Percentiles rank a stretch among this genome's conserved stretches.
Evolutionary conservation across 2,113 vertebrate species (phyloP).

Genomic region (Dicrurus megarhynchus): DNA sequence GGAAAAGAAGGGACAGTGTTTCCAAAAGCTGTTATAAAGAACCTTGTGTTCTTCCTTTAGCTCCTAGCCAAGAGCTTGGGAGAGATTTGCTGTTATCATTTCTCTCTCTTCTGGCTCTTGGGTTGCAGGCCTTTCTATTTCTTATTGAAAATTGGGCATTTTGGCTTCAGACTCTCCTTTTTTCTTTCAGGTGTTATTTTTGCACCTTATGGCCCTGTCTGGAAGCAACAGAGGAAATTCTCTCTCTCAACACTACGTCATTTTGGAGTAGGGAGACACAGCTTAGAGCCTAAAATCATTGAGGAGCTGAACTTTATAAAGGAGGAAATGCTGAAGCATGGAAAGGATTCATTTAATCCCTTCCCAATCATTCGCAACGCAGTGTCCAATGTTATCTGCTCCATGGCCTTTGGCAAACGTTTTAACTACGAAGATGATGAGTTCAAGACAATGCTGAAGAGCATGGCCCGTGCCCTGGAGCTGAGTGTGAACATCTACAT

Average conservation of each 20-base stretch:
- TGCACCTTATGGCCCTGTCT: slow-evolving; percentile 87
- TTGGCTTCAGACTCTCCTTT: neutral
- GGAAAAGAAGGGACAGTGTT: neutral
- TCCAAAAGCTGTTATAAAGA: neutral
- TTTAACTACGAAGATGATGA: slow-evolving; percentile 85
- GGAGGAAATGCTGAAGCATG: slow-evolving; percentile 79
- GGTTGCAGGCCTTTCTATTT: neutral
- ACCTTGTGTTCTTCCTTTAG: neutral
- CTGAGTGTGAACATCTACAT: slow-evolving; percentile 80
- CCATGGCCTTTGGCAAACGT: slow-evolving; percentile 86
- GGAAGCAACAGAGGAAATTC: slow-evolving; percentile 92
- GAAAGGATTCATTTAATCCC: slow-evolving; percentile 69
- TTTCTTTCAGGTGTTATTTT: slow-evolving; percentile 87
- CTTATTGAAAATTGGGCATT: neutral
- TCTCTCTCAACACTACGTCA: slow-evolving; percentile 86
- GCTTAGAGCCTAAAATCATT: slow-evolving; percentile 88
- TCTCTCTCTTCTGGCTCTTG: neutral
- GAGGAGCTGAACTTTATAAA: slow-evolving; percentile 84
- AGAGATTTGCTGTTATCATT: neutral
- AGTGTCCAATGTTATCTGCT: slow-evolving; percentile 93
- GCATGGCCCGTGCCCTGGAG: slow-evolving; percentile 86
- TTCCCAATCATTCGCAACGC: slow-evolving; percentile 81
- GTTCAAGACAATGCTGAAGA: slow-evolving; percentile 81
- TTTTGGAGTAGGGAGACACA: slow-evolving; percentile 90
- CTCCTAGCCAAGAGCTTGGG: neutral